Conservation (phyloP, 2,797 vertebrate genomes). For the Neosilurus mollespiculum region DNA sequence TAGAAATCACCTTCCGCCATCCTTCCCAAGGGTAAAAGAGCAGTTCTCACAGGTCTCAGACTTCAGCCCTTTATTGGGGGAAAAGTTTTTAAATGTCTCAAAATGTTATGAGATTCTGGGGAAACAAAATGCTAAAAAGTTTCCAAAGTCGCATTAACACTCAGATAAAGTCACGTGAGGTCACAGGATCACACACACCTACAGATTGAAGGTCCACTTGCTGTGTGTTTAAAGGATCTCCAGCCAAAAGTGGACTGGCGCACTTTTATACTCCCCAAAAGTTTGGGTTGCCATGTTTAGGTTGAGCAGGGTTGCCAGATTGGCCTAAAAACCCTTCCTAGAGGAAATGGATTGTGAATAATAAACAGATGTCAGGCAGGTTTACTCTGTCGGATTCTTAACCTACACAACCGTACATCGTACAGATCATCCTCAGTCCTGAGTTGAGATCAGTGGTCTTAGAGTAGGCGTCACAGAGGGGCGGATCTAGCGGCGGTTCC, state of each 20-base stretch:
- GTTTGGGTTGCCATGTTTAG: slow-evolving; percentile 12
- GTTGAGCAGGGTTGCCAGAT: neutral
- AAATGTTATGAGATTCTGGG: neutral
- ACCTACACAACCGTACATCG: neutral
- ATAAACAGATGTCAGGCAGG: too few species aligned
- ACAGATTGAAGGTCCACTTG: neutral
- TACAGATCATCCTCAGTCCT: neutral
- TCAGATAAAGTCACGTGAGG: neutral
- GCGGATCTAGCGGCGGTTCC: too few species aligned
- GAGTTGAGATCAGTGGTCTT: neutral
- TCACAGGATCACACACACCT: neutral
- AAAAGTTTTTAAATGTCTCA: neutral
- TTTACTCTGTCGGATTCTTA: neutral
- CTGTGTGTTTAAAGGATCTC: neutral
- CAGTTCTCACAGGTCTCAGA: neutral
- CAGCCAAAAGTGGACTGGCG: slow-evolving; percentile 6
- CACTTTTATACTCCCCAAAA: slow-evolving; percentile 4
- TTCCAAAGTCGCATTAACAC: neutral
- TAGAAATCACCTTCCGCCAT: slow-evolving; percentile 82
- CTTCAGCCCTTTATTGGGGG: too few species aligned
- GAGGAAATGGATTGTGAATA: too few species aligned
- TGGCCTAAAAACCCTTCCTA: neutral
- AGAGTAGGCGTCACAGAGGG: neutral
- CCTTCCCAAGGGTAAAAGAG: slow-evolving; percentile 7
- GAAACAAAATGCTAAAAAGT: neutral